phyloP scores from a whole-genome alignment of 92 coral and sea anemone species.

The Scolanthus callimorphus region DNA sequence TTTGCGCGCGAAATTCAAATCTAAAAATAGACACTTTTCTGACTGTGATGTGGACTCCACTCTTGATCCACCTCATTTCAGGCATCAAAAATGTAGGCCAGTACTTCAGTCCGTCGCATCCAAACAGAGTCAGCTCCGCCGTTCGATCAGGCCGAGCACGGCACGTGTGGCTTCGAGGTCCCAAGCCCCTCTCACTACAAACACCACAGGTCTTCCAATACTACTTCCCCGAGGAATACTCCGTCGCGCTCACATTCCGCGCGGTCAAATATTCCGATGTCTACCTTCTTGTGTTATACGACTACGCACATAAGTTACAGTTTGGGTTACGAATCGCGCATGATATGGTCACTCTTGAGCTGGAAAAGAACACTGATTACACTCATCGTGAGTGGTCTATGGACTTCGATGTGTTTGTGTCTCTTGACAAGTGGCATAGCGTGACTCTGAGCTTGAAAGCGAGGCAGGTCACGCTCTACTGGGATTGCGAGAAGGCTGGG shows the following conservation, averaged over 20 bases:
- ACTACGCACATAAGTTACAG: conserved; percentile 34
- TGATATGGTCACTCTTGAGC: conserved; percentile 47
- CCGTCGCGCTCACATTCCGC: conserved; percentile 58
- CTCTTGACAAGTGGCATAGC: conserved; percentile 72
- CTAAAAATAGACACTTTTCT: no score
- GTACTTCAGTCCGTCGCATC: conserved; percentile 29
- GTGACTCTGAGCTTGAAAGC: conserved; percentile 70
- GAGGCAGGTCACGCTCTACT: conserved; percentile 55
- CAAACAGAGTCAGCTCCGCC: conserved; percentile 6
- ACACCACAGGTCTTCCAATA: conserved; percentile 61
- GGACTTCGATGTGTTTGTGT: conserved; percentile 67
- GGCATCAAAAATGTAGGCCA: conserved; percentile 56
- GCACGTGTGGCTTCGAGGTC: conserved; percentile 41
- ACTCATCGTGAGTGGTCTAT: conserved; percentile 23
- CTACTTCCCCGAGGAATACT: conserved; percentile 66
- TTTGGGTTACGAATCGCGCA: conserved; percentile 61
- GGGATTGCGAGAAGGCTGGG: conserved; percentile 82
- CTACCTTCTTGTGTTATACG: conserved; percentile 57
- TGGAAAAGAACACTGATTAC: conserved; percentile 27
- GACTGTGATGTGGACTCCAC: no score
- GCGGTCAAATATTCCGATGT: conserved; percentile 43
- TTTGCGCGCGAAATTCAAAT: no score
- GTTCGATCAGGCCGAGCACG: conserved; percentile 15
- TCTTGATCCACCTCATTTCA: no score
- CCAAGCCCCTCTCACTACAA: conserved; percentile 28